phyloP scores from a whole-genome alignment of 1,140 invertebrate genomes.

The Doryteuthis pealeii region DNA sequence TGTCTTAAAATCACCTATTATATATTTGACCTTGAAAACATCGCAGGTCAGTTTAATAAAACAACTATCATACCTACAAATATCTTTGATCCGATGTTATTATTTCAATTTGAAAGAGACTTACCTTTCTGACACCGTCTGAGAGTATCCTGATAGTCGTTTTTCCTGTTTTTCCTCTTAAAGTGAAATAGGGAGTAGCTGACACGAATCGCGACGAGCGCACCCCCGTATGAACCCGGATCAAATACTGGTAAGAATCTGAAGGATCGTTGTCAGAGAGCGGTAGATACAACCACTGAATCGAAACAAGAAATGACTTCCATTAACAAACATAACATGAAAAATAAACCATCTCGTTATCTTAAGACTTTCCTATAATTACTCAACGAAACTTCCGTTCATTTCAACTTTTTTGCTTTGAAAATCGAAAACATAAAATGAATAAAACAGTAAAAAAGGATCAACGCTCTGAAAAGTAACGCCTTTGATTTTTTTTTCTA shows the following conservation, averaged over 20 bases:
- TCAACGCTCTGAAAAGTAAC: neutral
- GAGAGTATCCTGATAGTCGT: neutral
- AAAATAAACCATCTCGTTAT: neutral
- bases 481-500: neutral
- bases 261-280: neutral
- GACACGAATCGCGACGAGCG: neutral
- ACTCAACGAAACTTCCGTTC: no score
- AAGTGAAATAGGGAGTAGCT: neutral
- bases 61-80: no score
- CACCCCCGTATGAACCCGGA: neutral
- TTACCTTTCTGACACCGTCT: constrained; percentile 3
- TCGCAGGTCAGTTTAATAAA: no score
- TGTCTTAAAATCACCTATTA: no score
- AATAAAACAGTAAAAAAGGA: no score
- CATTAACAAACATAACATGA: neutral
- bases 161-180: neutral
- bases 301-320: neutral
- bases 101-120: no score
- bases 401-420: neutral
- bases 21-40: no score
- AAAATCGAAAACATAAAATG: neutral
- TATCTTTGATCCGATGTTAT: no score
- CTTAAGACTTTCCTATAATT: no score
- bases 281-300: neutral
- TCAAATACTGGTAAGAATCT: neutral